Evolutionary conservation across 1,140 invertebrate genomes (phyloP).

Genomic region (Melanaphis sacchari): DNA sequence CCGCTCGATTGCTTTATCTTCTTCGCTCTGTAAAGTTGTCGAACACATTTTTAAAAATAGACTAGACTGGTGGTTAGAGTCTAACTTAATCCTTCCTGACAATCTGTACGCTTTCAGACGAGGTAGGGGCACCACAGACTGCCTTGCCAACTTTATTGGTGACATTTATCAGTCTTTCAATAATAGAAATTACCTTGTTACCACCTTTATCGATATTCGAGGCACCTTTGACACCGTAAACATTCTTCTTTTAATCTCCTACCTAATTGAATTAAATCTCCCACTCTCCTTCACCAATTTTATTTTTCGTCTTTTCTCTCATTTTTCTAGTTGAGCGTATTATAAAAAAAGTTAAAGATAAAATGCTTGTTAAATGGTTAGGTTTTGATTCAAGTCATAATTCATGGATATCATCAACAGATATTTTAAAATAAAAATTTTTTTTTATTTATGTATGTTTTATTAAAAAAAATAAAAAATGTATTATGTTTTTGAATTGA

Average conservation of each 20-base stretch:
- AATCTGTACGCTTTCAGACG: conserved; percentile 20
- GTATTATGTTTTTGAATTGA: too few relatives aligned
- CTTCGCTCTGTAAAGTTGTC: neutral
- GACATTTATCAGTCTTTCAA: neutral
- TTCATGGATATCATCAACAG: too few relatives aligned
- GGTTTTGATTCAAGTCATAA: too few relatives aligned
- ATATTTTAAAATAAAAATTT: too few relatives aligned
- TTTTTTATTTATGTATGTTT: too few relatives aligned
- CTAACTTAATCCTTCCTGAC: neutral
- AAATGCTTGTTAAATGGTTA: too few relatives aligned
- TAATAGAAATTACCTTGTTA: neutral
- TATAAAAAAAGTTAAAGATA: too few relatives aligned
- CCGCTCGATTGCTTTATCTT: conserved; percentile 5
- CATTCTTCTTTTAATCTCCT: neutral
- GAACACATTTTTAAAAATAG: conserved; percentile 8
- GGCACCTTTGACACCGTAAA: conserved; percentile 27
- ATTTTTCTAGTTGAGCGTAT: too few relatives aligned
- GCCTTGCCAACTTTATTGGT: conserved; percentile 5
- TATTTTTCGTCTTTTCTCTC: neutral
- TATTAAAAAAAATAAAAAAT: too few relatives aligned
- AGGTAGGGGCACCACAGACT: conserved; percentile 1
- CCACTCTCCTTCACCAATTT: neutral
- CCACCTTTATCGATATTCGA: neutral
- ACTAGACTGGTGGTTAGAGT: neutral
- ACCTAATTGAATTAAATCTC: neutral